Evolutionary conservation across 1,140 invertebrate genomes (phyloP), one percentile per base, ranked within the genome.

Genomic region (Oncopeltus fasciatus): DNA sequence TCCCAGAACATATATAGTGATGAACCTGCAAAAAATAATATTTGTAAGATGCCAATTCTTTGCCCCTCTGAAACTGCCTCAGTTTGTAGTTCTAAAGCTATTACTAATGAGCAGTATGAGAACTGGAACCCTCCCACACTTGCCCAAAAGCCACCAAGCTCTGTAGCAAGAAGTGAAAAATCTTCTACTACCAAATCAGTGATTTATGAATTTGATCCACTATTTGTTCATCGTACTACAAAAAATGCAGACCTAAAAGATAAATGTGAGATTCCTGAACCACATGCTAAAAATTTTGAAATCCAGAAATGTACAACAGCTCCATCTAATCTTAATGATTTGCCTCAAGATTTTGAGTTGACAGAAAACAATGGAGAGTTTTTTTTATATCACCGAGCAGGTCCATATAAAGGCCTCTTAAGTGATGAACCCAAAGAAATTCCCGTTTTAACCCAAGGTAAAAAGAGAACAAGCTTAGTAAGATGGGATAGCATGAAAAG

Each of bases 401-500:
- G 28, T 27, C 43, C 27, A n/a, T 12, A 58, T 21, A 57, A 33
- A 14, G 27, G 56, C 21, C 18, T 28, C 27, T 14, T 46, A 18
- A 24, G 38, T 38, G 70, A 69, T 44, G 59, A 67, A 21, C 68
- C 67, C 60, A 65, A 71, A 31, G 68, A 72, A 57, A 53, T 53
- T 3, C 49, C 49, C 12, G 49, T 53, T 16, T 24, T 53, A 24
- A 53, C 69, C 70, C 64, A 69, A 74, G 53, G 68, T 72, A 21
- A 59, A 64, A 67, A 53, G 71, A 70, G 61, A 68, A 69, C 26
- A 67, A 71, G 44, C 69, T 72, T 64, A 69, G 72, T 64, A 62
- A 69, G 26, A 62, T 71, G 67, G 68, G 49, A 31, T 38, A 70
- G 66, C 71, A 72, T 65, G 69, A 74, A 66, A 71, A 69, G 31